Base-by-base conservation (phyloP, 2,797 vertebrate genomes). In the Delichon dasypus region DNA sequence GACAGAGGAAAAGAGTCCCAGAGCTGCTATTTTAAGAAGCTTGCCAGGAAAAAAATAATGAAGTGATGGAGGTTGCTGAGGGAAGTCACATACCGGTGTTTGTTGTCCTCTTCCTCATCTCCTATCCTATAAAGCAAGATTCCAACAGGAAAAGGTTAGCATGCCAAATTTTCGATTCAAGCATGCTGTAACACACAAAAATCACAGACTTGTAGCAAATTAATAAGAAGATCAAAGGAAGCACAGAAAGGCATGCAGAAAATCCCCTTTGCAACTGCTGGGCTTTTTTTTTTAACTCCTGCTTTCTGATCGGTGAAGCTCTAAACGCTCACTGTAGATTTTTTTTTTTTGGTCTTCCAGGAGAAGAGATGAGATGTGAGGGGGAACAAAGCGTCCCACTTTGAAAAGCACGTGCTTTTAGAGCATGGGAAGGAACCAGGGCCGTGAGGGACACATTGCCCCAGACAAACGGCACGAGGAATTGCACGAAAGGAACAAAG, bases 81-180 rank as follows among this genome's bases (percentile, higher is more conserved):
- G 77, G 88, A 67, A 94, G 77, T 82, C 95, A 96, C 96, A 6
- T 97, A 97, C 96, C 96, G 95, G 87, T 97, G 96, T 55, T 95
- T 95, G 92, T 29, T 96, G 96, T 97, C 96, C 94, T 97, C 96
- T 96, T 97, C 96, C 94, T 97, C 96, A 92, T 97, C 96, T 97
- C 96, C 96, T 95, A 97, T 92, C 96, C 96, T 97, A 93, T 23
- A 96, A 96, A 90, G 95, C 96, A 97, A 97, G 95, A 96, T 93
- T 90, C 91, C 94, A 96, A 96, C 48, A 96, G 85, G 27, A 91
- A 82, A 93, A 94, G 72, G 95, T 97, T 96, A 97, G 95, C 86
- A 95, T 72, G 91, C 94, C 88, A 84, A 38, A 44, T 64, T 34
- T 29, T 40, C 77, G 50, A 65, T 60, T 47, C 76, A 55, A 91